A percentile compares a stretch with the other conserved stretches of the same genome.
phyloP scores from a whole-genome alignment of 1,140 invertebrate genomes.

The Hermetia illucens region DNA sequence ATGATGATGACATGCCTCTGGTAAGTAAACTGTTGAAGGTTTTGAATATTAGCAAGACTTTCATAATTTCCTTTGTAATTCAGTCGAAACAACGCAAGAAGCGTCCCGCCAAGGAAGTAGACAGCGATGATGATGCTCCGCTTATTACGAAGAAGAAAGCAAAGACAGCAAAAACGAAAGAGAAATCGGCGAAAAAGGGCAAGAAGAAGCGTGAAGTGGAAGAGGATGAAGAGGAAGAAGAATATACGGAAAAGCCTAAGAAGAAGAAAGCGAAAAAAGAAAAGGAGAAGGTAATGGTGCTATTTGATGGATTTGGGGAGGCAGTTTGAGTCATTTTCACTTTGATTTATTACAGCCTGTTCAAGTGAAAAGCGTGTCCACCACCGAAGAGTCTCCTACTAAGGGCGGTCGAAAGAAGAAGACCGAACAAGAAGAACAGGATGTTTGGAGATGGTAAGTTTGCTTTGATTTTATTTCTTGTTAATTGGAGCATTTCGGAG shows the following conservation, averaged over 20 bases:
- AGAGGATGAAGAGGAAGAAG: conserved; percentile 46
- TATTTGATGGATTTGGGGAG: no score
- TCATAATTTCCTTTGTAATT: conserved; percentile 3
- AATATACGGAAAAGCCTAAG: conserved; percentile 39
- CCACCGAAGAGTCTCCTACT: conserved; percentile 31
- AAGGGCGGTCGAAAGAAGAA: conserved; percentile 57
- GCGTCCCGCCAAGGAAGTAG: conserved; percentile 14
- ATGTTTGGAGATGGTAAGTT: conserved; percentile 88
- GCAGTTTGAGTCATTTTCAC: not conserved
- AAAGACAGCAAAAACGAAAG: conserved; percentile 40
- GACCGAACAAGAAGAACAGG: conserved; percentile 57
- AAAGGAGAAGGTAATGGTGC: conserved; percentile 21
- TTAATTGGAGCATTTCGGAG: no score
- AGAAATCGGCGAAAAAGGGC: conserved; percentile 43
- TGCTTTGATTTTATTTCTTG: no score
- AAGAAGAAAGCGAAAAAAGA: conserved; percentile 36
- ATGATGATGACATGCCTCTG: conserved; percentile 45
- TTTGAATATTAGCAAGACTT: conserved; percentile 1
- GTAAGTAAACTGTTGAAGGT: conserved; percentile 31
- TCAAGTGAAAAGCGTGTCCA: conserved; percentile 2
- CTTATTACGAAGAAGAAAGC: conserved; percentile 53
- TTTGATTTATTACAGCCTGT: not conserved
- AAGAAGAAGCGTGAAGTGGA: conserved; percentile 39
- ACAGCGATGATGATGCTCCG: conserved; percentile 49
- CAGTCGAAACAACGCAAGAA: conserved; percentile 18